Base-by-base conservation (phyloP, 2,888 invertebrate genomes). In the Rhabditoides inermis region DNA sequence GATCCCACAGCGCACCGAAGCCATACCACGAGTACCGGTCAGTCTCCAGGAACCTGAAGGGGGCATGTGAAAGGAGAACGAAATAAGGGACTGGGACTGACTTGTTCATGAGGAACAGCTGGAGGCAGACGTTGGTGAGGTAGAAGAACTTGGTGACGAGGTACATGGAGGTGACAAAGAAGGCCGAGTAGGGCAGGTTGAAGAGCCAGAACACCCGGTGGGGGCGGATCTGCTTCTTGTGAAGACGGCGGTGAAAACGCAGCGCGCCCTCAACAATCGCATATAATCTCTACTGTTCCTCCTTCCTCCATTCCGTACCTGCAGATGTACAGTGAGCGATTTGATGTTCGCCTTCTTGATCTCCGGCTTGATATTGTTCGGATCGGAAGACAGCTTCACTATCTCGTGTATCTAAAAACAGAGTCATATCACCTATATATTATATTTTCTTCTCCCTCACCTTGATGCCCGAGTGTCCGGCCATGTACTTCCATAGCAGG, bases 351-450 rank as follows among this genome's bases (percentile, higher is more conserved):
- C 65, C 48, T 57, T 48, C 44, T 71, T 72, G 51, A 73, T 70
- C 5, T 76, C 70, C 1, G 75, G 73, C 53, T 76, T 72, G 49
- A 76, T 72, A 51, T 76, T 76, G 52, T 75, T 75, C n/a, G 74
- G 68, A 45, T 76, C 75, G 3, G 69, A 65, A 5, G 75, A 72
- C 25, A 76, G 54, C 41, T 69, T 69, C 25, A 74, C 67, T 18
- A 75, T 67, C 51, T 75, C 73, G 44, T 72, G 64, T 12, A 12
- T 40, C n/a, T 40, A 10, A 40, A 12, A 40, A 40, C n/a, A 40
- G 6, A 12, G 15, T 20, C 20, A 18, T 12, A n/a, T n/a, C 15
- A n/a, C 20, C 7, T n/a, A 6, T 39, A 7, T 39, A 10, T n/a
- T 18, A n/a, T 15, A n/a, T 39, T 39, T 39, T 39, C 6, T 20